phyloP scores from a whole-genome alignment of 2,888 invertebrate genomes.

The Drosophila acutilabella region DNA sequence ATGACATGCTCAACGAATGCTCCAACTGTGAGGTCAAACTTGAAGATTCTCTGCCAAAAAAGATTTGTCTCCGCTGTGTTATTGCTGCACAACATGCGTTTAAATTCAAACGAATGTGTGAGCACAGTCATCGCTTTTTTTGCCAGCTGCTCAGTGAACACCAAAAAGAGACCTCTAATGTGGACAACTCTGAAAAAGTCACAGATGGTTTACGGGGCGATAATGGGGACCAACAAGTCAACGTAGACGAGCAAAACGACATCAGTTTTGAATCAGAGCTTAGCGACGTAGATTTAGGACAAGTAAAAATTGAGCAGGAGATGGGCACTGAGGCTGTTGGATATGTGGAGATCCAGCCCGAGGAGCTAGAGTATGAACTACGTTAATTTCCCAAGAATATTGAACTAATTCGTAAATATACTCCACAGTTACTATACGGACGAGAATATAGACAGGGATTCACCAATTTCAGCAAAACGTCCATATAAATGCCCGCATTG shows the following conservation, averaged over 20 bases:
- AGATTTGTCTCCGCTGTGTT: conserved; percentile 19
- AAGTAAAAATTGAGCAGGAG: conserved; percentile 10
- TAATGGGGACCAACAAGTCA: background rate
- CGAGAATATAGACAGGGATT: background rate
- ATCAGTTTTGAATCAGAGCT: background rate
- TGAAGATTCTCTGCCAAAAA: conserved; percentile 22
- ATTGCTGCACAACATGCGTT: conserved; percentile 26
- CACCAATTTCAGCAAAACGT: background rate
- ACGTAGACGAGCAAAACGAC: background rate
- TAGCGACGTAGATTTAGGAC: conserved; percentile 4
- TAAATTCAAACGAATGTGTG: conserved; percentile 27
- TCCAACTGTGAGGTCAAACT: conserved; percentile 19
- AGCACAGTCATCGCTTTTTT: conserved; percentile 21
- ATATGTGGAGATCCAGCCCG: background rate
- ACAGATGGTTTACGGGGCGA: background rate
- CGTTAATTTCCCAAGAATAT: background rate
- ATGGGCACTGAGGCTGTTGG: background rate
- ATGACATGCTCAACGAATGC: conserved; percentile 25
- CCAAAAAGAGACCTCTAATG: background rate
- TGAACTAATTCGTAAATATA: conserved; percentile 1
- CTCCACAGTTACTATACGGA: conserved; percentile 18
- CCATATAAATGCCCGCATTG: conserved; percentile 16
- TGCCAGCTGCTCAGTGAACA: conserved; percentile 7
- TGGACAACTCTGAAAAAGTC: background rate
- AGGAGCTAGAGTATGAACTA: conserved; percentile 9